phyloP scores from a whole-genome alignment of 2,888 invertebrate species.

The Pseudococcus jackbeardsleyi region DNA sequence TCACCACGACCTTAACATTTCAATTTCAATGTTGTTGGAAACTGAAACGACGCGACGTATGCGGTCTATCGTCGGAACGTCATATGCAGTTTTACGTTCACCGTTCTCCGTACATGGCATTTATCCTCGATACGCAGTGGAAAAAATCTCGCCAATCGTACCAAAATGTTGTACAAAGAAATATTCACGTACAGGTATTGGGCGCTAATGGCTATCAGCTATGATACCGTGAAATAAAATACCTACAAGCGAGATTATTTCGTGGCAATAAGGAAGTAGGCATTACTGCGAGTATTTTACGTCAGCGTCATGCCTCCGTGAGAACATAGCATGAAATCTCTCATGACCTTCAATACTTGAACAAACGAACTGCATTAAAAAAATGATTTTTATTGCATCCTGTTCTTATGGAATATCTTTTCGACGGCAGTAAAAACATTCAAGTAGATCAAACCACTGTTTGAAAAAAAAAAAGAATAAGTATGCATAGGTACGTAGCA shows the following conservation, averaged over 20 bases:
- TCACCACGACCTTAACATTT: constrained; percentile 36
- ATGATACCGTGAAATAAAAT: no score
- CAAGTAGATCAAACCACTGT: background rate
- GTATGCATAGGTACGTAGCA: no score
- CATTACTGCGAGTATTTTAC: background rate
- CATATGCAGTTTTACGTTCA: background rate
- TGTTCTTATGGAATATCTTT: background rate
- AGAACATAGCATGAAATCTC: background rate
- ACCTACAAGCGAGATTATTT: background rate
- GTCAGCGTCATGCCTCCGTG: constrained; percentile 11
- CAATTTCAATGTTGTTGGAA: constrained; percentile 13
- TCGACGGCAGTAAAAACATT: background rate
- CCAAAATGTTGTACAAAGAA: background rate
- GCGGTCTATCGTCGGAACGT: background rate
- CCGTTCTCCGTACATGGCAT: background rate
- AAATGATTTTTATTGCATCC: constrained; percentile 25
- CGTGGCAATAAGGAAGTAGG: background rate
- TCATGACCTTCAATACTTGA: constrained; percentile 1
- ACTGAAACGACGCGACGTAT: background rate
- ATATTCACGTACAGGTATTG: no score
- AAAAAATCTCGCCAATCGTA: background rate
- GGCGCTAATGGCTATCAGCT: no score
- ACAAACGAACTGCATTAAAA: constrained; percentile 20
- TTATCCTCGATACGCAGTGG: background rate
- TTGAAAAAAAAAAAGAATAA: background rate